Evolutionary conservation across 2,888 invertebrate species (phyloP), one percentile per base, ranked within the genome.

Genomic region (Melipona beecheii): DNA sequence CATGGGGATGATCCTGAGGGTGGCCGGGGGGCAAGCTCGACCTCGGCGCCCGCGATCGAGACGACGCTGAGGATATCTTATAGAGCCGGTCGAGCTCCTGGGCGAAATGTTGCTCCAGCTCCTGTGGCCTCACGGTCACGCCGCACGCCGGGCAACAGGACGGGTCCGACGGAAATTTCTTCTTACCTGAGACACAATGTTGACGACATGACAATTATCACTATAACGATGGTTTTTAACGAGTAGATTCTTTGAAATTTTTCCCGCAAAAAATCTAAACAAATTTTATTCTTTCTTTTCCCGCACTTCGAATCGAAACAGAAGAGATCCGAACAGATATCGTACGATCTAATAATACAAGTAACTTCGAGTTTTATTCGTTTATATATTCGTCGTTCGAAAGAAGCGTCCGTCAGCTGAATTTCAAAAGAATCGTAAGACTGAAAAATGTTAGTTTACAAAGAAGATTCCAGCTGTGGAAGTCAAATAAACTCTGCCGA

Each of bases 101-200:
- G 70, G 96, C 95, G 87, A 98, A 96, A 95, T 98, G 99, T 49
- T 96, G 95, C 89, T 98, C 97, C n/a, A 98, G 95, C 94, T 98
- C 98, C 2, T 97, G 96, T 2, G 97, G 96, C 70, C 98, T 95
- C 65, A 99, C 96, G 4, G 98, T 98, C 83, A 97, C 96, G 85
- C 98, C 97, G 94, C 99, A 99, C 1, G 98, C 97, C 0, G 99
- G 98, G 94, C 99, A 99, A 93, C 96, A 97, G n/a, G 96, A 96
- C 21, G 97, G 96, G 91, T 97, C 97, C 13, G 95, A 91, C 27
- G 93, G 91, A 80, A 94, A 94, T 82, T 94, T 94, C 89, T 94
- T 94, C 87, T 94, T 94, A 77, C 94, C 94, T 94, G 84, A 21
- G 91, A 91, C 65, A 78, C 1, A 43, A 43, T 2, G 0, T 31